These are phyloP conservation scores for Aplysina aerophoba DNA, from an alignment of 37 sponge, comb jelly and placozoan genomes.

Conservation along the genomic window DNA sequence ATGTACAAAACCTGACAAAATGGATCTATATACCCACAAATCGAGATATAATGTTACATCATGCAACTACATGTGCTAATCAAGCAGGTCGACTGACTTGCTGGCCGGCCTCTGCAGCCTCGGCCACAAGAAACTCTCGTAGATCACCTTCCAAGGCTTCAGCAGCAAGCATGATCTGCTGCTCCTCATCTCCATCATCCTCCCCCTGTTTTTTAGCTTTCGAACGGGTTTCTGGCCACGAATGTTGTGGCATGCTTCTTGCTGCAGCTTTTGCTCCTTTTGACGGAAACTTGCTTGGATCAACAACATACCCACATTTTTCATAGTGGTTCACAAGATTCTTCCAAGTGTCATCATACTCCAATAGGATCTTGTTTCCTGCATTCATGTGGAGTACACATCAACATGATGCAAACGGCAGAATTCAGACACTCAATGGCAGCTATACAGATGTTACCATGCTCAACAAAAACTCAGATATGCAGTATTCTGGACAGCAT, in stretches of 20 bases:
- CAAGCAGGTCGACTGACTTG: too few relatives aligned
- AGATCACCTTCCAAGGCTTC: too few relatives aligned
- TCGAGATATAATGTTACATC: too few relatives aligned
- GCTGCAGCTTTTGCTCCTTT: neutral
- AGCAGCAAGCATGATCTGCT: neutral
- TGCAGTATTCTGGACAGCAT: neutral
- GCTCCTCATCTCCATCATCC: neutral
- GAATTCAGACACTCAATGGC: neutral
- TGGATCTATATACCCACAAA: too few relatives aligned
- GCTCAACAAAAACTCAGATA: too few relatives aligned
- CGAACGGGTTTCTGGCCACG: neutral
- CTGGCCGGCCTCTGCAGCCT: neutral
- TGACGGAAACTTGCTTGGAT: slow-evolving; percentile 38
- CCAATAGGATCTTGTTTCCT: slow-evolving; percentile 64
- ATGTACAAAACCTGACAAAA: too few relatives aligned
- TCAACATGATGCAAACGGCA: too few relatives aligned
- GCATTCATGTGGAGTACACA: neutral
- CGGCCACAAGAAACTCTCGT: too few relatives aligned
- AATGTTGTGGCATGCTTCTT: neutral
- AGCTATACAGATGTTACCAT: too few relatives aligned
- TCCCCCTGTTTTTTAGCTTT: neutral
- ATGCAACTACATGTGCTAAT: too few relatives aligned
- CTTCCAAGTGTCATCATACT: slow-evolving; percentile 68
- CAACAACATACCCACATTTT: slow-evolving; percentile 29
- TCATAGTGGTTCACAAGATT: slow-evolving; percentile 54